A percentile compares a stretch with the other conserved stretches of the same genome.
phyloP scores from a whole-genome alignment of 2,797 vertebrate species.

The Myotis vivesi region DNA sequence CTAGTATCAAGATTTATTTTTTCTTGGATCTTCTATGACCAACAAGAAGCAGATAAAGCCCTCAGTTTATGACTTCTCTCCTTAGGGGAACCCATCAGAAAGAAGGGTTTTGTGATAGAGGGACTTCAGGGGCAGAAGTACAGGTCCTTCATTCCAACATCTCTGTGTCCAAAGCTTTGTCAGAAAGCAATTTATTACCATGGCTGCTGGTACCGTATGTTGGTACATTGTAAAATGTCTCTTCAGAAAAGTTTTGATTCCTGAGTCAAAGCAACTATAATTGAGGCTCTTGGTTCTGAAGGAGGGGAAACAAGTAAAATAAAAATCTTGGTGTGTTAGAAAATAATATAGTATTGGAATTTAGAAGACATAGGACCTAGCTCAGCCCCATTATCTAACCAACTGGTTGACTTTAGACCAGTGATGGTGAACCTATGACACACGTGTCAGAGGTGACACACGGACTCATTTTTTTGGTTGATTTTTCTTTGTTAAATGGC shows the following conservation, averaged over 20 bases:
- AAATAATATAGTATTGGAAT: background rate
- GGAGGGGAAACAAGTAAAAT: background rate
- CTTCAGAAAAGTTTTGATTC: background rate
- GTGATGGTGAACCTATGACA: too few species aligned
- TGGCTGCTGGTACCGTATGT: background rate
- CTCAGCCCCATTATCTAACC: background rate
- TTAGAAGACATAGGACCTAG: background rate
- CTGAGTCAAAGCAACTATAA: background rate
- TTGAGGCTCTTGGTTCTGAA: background rate
- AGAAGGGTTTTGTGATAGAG: background rate
- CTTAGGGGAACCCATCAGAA: background rate
- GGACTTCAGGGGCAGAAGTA: background rate
- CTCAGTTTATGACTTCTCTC: background rate
- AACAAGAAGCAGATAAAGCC: background rate
- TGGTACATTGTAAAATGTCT: background rate
- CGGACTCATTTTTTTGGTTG: too few species aligned
- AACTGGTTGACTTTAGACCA: background rate
- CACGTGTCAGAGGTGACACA: too few species aligned
- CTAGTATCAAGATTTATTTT: background rate
- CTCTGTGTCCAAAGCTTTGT: background rate
- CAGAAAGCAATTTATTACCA: background rate
- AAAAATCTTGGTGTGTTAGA: background rate
- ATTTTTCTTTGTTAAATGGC: too few species aligned
- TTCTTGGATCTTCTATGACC: background rate
- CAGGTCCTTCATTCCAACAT: background rate